Percentiles rank a stretch among this genome's conserved stretches.
Conservation (phyloP, 2,797 vertebrate species). For the Mormyrus proboscirostris region DNA sequence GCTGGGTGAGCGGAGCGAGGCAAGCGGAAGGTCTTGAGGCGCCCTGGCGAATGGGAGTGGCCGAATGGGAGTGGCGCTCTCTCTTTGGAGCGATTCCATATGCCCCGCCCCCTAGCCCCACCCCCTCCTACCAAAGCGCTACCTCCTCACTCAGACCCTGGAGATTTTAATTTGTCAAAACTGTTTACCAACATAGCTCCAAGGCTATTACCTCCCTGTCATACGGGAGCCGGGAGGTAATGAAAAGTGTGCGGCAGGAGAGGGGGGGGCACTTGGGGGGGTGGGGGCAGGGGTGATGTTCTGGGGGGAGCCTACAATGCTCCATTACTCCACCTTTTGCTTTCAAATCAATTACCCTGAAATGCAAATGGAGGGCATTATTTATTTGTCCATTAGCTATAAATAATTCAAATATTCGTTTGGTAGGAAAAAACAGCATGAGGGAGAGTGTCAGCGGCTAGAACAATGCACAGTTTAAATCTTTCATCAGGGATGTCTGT, state of each 20-base stretch:
- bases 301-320: constrained; percentile 21
- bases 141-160: constrained; percentile 52
- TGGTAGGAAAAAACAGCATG: constrained; percentile 35
- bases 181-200: constrained; percentile 68
- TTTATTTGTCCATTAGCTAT: constrained; percentile 63
- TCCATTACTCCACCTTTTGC: constrained; percentile 48
- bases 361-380: constrained; percentile 56
- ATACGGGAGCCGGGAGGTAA: constrained; percentile 64
- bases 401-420: constrained; percentile 59
- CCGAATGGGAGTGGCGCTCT: constrained; percentile 25
- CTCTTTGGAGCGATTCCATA: constrained; percentile 17
- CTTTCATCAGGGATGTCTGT: constrained; percentile 53
- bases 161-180: constrained; percentile 77
- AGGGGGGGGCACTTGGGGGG: neutral
- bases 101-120: neutral
- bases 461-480: constrained; percentile 60
- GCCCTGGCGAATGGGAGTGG: constrained; percentile 24
- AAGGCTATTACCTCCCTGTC: constrained; percentile 69
- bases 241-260: constrained; percentile 64
- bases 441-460: constrained; percentile 45
- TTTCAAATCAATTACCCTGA: constrained; percentile 56
- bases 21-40: constrained; percentile 18
- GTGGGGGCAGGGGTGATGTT: neutral
- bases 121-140: neutral
- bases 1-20: constrained; percentile 11